Evolutionary conservation across 2,797 vertebrate species (phyloP).

Genomic region (Acropternis orthonyx): DNA sequence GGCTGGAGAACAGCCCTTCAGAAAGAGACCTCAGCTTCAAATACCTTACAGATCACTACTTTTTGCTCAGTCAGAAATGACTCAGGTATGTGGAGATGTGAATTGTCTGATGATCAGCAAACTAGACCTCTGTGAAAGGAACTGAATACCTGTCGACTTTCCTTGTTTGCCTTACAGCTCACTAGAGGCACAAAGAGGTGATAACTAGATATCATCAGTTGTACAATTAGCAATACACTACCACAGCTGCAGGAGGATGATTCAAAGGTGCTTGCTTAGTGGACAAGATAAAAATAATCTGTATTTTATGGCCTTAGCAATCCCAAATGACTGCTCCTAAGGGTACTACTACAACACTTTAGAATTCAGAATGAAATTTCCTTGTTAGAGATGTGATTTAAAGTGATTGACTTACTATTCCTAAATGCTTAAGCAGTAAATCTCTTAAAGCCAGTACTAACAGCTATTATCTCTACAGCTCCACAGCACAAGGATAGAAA

Average conservation of each 20-base stretch:
- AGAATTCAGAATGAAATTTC: not conserved
- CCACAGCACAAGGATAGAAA: accelerated
- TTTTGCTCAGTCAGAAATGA: not conserved
- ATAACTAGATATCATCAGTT: not conserved
- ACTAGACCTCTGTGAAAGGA: not conserved
- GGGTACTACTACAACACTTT: not conserved
- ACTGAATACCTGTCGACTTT: not conserved
- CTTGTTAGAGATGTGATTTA: not conserved
- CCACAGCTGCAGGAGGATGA: not conserved
- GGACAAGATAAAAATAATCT: not conserved
- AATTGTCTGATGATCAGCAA: not conserved
- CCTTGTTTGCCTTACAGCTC: not conserved
- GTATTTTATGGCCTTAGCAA: not conserved
- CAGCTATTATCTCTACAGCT: not conserved
- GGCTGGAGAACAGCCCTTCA: not conserved
- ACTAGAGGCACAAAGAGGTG: not conserved
- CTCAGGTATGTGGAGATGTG: accelerated
- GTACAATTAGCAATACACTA: not conserved
- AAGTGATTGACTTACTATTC: not conserved
- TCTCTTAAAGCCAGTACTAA: not conserved
- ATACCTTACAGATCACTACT: not conserved
- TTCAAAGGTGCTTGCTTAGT: not conserved
- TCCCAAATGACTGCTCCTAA: not conserved
- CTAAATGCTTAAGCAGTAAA: not conserved
- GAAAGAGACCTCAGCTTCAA: not conserved